Evolutionary conservation across 2,888 invertebrate species (phyloP), one percentile per base, ranked within the genome.

Genomic region (Eremobia ochroleuca): DNA sequence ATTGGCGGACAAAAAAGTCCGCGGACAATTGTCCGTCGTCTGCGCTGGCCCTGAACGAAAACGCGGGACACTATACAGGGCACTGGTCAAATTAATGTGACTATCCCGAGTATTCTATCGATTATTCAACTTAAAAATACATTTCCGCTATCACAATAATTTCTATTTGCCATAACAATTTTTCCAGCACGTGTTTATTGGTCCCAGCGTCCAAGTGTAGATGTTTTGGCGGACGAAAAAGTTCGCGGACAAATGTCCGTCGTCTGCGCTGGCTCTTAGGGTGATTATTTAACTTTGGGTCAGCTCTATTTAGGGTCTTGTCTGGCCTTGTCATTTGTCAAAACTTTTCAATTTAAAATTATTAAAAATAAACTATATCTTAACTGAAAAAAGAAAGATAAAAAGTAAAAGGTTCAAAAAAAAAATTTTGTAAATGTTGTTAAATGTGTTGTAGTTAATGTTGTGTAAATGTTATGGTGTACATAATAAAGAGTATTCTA

Each of bases 161-260:
- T 64, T 59, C 2, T 52, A 66, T 58, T 76, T 64, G 79, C 37
- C 59, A 71, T 70, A 76, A 82, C 76, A 72, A 79, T 79, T 88
- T 85, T 84, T 80, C 76, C 72, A 76, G 73, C 76, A 79, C 69
- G 68, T 88, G 62, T 79, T 79, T 86, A 80, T 79, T 73, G 81
- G 69, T 65, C 62, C 28, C 62, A 70, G 69, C 79, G 72, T 81
- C 77, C 87, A 85, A 88, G 89, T 89, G 89, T 90, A 89, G 89
- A 88, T 88, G 88, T 87, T 83, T 76, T n/a, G n/a, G n/a, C n/a
- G n/a, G n/a, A n/a, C n/a, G n/a, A n/a, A n/a, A n/a, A n/a, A n/a
- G n/a, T n/a, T n/a, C n/a, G n/a, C n/a, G n/a, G n/a, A n/a, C n/a
- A n/a, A n/a, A n/a, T n/a, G n/a, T n/a, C n/a, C n/a, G n/a, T n/a